Base-by-base conservation (phyloP, 2,113 vertebrate species). In the Pristiophorus japonicus region DNA sequence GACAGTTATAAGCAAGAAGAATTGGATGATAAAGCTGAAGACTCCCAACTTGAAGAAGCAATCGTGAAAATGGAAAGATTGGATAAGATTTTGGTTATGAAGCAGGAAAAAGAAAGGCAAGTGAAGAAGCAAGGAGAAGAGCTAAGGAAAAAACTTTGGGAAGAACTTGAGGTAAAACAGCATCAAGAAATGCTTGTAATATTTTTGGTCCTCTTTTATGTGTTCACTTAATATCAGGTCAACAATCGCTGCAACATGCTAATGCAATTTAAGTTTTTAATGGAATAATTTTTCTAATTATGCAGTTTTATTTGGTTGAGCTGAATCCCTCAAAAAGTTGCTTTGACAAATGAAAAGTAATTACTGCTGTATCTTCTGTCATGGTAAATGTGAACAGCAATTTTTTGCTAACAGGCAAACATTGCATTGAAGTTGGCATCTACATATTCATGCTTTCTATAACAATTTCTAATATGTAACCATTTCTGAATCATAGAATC, bases 41-140 rank as follows among this genome's bases (percentile, higher is more conserved):
- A 98, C 96, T 95, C 95, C 92, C 96, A 97, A 30, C 97, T 99
- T 95, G 97, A 97, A 96, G 96, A 96, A 96, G 98, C 98, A 92
- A 95, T 98, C 85, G 96, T 96, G 96, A 98, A 98, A 97, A 99
- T 99, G 97, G 97, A 97, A 96, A 97, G 96, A 96, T 97, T 99
- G 75, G 99, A 99, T 96, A 97, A 96, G 96, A 97, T 99, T 96
- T 96, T 99, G 96, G 96, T 96, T 96, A 96, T 96, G 95, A 97
- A 96, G 96, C 96, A 95, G 95, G 85, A 95, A 34, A 98, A 96
- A 96, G 98, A 98, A 97, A 98, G 96, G 96, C 96, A 97, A 96
- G 95, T 98, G 96, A 98, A 98, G 96, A 97, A 96, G 85, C 97
- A 97, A 97, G 97, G 98, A 87, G 97, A 97, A 96, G 97, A 98